A percentile compares a stretch with the other conserved stretches of the same genome.
Evolutionary conservation across 2,888 invertebrate species (phyloP).

Genomic region (Tanypteryx hageni): DNA sequence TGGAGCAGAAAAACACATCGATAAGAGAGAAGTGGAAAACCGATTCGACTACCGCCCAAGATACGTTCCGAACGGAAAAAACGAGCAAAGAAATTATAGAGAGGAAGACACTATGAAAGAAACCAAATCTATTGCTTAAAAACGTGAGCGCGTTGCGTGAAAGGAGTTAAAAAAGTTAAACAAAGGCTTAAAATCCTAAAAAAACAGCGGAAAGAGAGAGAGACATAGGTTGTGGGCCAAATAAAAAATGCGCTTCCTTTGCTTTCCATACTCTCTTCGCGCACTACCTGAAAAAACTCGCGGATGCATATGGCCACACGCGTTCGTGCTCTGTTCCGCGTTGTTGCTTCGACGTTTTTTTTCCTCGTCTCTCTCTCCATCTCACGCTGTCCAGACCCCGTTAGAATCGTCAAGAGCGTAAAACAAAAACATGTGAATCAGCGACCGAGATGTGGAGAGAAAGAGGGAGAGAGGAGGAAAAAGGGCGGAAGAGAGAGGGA

Average conservation of each 20-base stretch:
- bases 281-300: slow-evolving; percentile 12
- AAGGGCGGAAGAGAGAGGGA: not conserved
- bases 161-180: not conserved
- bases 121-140: not conserved
- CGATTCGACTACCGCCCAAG: no score
- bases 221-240: not conserved
- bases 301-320: slow-evolving; percentile 4
- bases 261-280: not conserved
- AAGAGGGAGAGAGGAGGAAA: not conserved
- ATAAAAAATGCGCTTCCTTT: not conserved
- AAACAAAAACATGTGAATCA: not conserved
- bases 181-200: not conserved
- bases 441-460: not conserved
- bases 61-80: no score
- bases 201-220: not conserved
- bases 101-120: not conserved
- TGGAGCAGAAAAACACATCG: no score
- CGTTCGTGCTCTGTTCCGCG: not conserved
- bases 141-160: not conserved
- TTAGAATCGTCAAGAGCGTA: slow-evolving; percentile 8
- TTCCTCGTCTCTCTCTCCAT: not conserved
- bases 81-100: no score
- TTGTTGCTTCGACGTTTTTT: not conserved
- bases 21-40: no score
- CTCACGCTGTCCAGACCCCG: not conserved